Evolutionary conservation across 2,888 invertebrate genomes (phyloP).

Genomic region (Patella ulyssiponensis): DNA sequence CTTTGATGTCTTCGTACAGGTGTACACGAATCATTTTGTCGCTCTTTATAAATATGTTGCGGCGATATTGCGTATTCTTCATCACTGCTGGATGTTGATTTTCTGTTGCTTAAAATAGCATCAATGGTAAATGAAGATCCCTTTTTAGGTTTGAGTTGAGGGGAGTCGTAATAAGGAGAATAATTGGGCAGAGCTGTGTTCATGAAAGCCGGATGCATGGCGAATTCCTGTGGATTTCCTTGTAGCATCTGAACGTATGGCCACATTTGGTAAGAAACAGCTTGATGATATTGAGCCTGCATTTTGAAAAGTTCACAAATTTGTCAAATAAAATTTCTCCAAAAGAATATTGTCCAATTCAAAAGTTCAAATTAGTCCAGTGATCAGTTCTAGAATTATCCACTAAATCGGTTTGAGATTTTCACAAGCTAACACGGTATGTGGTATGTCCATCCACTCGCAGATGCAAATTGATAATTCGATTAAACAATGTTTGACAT

Average conservation of each 20-base stretch:
- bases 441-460: too few species aligned
- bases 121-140: conserved; percentile 60
- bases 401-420: too few species aligned
- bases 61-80: conserved; percentile 27
- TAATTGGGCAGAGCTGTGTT: conserved; percentile 39
- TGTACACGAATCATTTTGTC: conserved; percentile 35
- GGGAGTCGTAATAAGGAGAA: conserved; percentile 18
- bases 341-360: too few species aligned
- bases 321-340: too few species aligned
- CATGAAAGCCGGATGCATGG: conserved; percentile 57
- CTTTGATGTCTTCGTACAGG: conserved; percentile 48
- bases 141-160: conserved; percentile 28
- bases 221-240: conserved; percentile 48
- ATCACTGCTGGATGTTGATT: conserved; percentile 23
- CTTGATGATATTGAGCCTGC: conserved; percentile 30
- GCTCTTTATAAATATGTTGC: conserved; percentile 35
- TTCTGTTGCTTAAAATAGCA: conserved; percentile 54
- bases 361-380: too few species aligned
- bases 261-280: conserved; percentile 36
- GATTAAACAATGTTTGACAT: too few species aligned
- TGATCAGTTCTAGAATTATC: too few species aligned
- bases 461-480: too few species aligned
- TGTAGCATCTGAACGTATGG: conserved; percentile 37
- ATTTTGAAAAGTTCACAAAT: conserved; percentile 13
- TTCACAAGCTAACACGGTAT: too few species aligned